Percentiles rank a stretch among this genome's conserved stretches.
Evolutionary conservation across 2,888 invertebrate genomes (phyloP).

Genomic region (Dryococelus australis): DNA sequence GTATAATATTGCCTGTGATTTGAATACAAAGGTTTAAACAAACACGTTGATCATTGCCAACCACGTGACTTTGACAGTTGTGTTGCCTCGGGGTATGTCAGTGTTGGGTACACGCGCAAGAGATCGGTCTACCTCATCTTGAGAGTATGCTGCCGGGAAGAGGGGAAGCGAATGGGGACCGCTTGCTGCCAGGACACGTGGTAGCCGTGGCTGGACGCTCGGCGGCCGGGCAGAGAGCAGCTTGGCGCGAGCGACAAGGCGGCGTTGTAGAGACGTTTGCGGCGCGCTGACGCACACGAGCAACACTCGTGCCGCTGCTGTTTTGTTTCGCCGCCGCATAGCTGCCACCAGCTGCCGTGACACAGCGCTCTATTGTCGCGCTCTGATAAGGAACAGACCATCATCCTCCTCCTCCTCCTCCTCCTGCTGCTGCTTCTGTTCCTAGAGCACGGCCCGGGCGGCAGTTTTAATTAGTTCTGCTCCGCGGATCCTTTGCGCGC

Average conservation of each 20-base stretch:
- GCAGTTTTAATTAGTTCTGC: not conserved
- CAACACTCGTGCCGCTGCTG: not conserved
- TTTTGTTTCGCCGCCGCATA: not conserved
- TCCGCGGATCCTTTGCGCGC: constrained; percentile 1
- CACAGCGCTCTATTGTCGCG: constrained; percentile 8
- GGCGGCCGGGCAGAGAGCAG: not conserved
- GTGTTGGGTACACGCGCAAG: too few relatives aligned
- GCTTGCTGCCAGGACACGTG: too few relatives aligned
- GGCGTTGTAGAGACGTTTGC: not conserved
- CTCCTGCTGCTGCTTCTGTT: too few relatives aligned
- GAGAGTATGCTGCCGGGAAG: not conserved
- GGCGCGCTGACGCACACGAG: not conserved
- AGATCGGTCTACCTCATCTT: too few relatives aligned
- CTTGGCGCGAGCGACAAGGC: not conserved
- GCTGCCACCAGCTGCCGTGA: not conserved
- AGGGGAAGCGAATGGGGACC: too few relatives aligned
- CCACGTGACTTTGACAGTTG: too few relatives aligned
- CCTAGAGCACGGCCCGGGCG: not conserved
- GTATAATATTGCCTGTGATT: too few relatives aligned
- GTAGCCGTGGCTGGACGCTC: not conserved
- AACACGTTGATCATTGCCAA: too few relatives aligned
- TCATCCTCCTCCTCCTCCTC: too few relatives aligned
- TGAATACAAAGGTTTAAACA: too few relatives aligned
- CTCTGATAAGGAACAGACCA: not conserved
- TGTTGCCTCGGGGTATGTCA: too few relatives aligned